Base-by-base conservation (phyloP, 64 coral and sea anemone species). In the Stichodactyla mertensii region DNA sequence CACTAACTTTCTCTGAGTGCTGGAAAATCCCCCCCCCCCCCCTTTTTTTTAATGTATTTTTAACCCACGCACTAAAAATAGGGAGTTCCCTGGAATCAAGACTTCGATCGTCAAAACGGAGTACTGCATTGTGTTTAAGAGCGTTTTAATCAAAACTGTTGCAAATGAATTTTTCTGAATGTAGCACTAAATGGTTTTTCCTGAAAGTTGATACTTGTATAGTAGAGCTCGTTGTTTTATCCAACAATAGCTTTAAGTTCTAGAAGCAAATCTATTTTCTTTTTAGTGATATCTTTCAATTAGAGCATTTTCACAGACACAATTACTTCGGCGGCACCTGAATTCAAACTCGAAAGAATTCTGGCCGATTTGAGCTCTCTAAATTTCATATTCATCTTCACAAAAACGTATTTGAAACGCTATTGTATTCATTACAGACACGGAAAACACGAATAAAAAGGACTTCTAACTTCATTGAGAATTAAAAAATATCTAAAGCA, bases 181-280 rank as follows among this genome's bases (percentile, higher is more conserved):
- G 24, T 74, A 74, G 24, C n/a, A 74, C 69, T 74, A 31, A 74
- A 74, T 74, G 26, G 22, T 28, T 74, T 74, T 31, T 74, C 69
- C 69, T 74, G 69, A 74, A 74, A 74, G 69, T 74, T 74, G 69
- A 74, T 74, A 74, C 69, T 74, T 26, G 69, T 74, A 74, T 74
- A 74, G 69, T 74, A 12, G 69, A 66, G 11, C 69, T 74, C 69
- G 69, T 74, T 74, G 69, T 74, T 74, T 14, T 74, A 27, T 26
- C 12, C 10, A 74, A 74, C 69, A 74, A 74, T 74, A 23, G 69
- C 10, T 31, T 31, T 27, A 31, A 13, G 69, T 31, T 28, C 69
- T 74, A 74, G 69, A 74, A 74, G 69, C 69, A 74, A 74, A 74
- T 74, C 69, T 74, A 74, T 74, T 74, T 74, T 74, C 69, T 74